phyloP scores from a whole-genome alignment of 2,113 vertebrate species.

The Nipponia nippon region DNA sequence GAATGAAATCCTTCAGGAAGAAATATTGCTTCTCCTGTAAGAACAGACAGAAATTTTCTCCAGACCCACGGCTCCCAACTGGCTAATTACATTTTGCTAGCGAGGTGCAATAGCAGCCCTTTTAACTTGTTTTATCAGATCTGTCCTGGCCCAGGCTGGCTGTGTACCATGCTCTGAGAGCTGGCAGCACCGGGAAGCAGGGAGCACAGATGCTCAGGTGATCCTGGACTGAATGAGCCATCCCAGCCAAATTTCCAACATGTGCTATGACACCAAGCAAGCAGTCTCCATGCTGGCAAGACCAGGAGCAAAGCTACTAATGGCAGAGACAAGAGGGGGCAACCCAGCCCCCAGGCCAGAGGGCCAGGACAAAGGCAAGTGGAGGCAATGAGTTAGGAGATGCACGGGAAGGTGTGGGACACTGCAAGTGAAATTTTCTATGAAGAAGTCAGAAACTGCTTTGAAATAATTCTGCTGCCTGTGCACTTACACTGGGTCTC shows the following conservation, averaged over 20 bases:
- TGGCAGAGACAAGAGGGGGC: background rate
- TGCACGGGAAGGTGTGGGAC: background rate
- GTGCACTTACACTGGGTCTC: background rate
- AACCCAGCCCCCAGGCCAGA: background rate
- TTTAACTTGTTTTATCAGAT: background rate
- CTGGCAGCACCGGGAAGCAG: background rate
- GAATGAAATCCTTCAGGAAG: background rate
- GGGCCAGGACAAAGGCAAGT: background rate
- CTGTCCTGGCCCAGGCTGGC: background rate
- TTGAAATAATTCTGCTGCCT: background rate
- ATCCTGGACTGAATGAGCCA: background rate
- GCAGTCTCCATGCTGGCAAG: background rate
- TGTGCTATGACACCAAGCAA: accelerated
- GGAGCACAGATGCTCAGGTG: background rate
- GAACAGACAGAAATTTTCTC: background rate
- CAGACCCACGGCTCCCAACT: background rate
- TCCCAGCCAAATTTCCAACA: background rate
- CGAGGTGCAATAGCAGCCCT: background rate
- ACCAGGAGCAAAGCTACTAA: background rate
- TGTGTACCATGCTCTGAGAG: accelerated
- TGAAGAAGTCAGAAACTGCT: background rate
- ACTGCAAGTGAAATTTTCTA: background rate
- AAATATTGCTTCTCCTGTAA: background rate
- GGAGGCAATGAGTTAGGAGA: background rate
- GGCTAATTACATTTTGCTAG: background rate